Evolutionary conservation across 1,140 invertebrate species (phyloP).

Genomic region (Wiebesia pumilae): DNA sequence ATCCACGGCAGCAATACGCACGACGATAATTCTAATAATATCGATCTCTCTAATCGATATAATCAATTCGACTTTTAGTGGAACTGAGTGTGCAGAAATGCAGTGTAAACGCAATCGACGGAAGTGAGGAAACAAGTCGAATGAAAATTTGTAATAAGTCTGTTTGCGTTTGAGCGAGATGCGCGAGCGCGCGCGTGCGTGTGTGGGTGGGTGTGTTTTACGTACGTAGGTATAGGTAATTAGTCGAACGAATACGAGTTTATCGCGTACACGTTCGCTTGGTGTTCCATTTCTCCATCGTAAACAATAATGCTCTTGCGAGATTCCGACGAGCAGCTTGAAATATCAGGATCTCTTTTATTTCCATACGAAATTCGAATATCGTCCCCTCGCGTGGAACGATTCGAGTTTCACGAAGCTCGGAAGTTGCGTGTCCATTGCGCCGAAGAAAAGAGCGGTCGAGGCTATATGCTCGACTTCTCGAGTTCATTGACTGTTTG

Average conservation of each 20-base stretch:
- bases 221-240: neutral
- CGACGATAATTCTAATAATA: no score
- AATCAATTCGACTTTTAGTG: no score
- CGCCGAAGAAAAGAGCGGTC: slow-evolving; percentile 59
- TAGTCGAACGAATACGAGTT: slow-evolving; percentile 10
- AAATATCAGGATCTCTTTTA: slow-evolving; percentile 53
- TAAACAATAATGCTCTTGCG: slow-evolving; percentile 53
- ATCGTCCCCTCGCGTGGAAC: slow-evolving; percentile 52
- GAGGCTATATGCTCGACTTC: slow-evolving; percentile 57
- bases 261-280: slow-evolving; percentile 27
- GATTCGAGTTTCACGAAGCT: slow-evolving; percentile 58
- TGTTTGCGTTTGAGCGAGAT: no score
- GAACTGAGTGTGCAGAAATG: neutral
- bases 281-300: slow-evolving; percentile 50
- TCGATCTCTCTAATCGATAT: no score
- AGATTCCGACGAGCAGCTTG: slow-evolving; percentile 31
- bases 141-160: neutral
- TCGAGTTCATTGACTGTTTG: slow-evolving; percentile 63
- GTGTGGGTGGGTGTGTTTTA: no score
- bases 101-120: neutral
- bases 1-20: no score
- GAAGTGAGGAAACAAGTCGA: neutral
- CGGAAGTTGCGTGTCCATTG: slow-evolving; percentile 64
- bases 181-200: no score
- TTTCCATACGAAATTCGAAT: slow-evolving; percentile 54